Percentiles rank a stretch among this genome's conserved stretches.
phyloP scores from a whole-genome alignment of 2,888 invertebrate species.

The Campoplex capitator region DNA sequence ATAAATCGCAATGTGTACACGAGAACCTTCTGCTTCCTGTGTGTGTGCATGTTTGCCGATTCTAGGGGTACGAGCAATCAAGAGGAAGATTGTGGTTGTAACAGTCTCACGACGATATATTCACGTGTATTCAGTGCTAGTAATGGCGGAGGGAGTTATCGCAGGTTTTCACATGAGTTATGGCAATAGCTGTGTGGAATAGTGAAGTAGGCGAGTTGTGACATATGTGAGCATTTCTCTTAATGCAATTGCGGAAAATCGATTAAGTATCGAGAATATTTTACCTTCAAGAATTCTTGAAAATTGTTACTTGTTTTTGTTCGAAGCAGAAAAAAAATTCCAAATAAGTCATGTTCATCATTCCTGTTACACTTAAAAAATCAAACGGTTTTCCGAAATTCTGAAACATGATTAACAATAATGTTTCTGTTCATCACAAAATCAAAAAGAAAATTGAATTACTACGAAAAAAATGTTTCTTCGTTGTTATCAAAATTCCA shows the following conservation, averaged over 20 bases:
- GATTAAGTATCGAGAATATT: conserved; percentile 50
- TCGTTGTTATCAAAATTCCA: background rate
- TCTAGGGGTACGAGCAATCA: conserved; percentile 47
- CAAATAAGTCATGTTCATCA: background rate
- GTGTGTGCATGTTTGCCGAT: conserved; percentile 37
- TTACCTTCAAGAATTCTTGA: background rate
- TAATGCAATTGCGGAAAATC: conserved; percentile 44
- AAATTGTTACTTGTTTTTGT: background rate
- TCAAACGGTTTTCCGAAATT: background rate
- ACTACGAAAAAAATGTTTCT: background rate
- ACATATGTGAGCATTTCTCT: conserved; percentile 8
- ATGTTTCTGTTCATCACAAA: background rate
- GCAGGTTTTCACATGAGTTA: conserved; percentile 55
- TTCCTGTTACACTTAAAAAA: background rate
- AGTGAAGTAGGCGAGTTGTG: conserved; percentile 45
- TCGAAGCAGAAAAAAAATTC: background rate
- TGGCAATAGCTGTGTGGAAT: conserved; percentile 29
- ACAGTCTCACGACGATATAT: conserved; percentile 49
- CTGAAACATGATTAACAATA: background rate
- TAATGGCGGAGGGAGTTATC: conserved; percentile 21
- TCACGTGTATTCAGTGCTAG: conserved; percentile 36
- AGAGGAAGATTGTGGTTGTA: conserved; percentile 31
- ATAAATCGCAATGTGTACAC: conserved; percentile 69
- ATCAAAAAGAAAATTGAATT: background rate
- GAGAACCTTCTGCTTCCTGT: conserved; percentile 17